These are phyloP conservation scores for Lagopus leucura DNA, from an alignment of 2,113 vertebrate genomes.

Conservation along the genomic window DNA sequence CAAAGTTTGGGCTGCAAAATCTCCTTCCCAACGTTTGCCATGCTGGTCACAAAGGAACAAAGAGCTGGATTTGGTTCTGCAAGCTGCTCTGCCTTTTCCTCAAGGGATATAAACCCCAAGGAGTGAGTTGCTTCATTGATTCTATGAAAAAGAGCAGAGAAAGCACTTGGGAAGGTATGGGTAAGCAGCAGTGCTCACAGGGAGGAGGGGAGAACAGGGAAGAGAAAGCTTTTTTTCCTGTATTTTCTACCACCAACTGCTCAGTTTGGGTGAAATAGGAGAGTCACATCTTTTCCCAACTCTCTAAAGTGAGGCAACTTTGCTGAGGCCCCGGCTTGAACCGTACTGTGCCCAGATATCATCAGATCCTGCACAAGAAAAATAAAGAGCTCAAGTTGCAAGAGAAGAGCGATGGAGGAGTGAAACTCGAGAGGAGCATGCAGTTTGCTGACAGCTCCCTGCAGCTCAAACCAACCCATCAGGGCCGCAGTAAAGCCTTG, in stretches of 20 bases:
- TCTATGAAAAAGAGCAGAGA: neutral
- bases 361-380: fast-evolving
- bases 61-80: neutral
- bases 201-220: neutral
- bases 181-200: neutral
- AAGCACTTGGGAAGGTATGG: neutral
- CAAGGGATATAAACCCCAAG: conserved; percentile 18
- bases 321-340: neutral
- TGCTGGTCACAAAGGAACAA: neutral
- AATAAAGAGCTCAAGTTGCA: neutral
- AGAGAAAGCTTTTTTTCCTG: neutral
- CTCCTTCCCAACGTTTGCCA: neutral
- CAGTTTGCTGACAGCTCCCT: neutral
- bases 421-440: neutral
- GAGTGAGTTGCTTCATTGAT: neutral
- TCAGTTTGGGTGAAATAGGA: neutral
- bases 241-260: neutral
- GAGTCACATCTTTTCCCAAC: neutral
- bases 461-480: neutral
- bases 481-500: neutral
- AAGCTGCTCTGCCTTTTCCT: neutral
- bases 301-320: neutral
- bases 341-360: neutral
- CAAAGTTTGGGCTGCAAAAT: neutral
- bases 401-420: neutral